Base-by-base conservation (phyloP, 2,888 invertebrate species). In the Noctua pronuba region DNA sequence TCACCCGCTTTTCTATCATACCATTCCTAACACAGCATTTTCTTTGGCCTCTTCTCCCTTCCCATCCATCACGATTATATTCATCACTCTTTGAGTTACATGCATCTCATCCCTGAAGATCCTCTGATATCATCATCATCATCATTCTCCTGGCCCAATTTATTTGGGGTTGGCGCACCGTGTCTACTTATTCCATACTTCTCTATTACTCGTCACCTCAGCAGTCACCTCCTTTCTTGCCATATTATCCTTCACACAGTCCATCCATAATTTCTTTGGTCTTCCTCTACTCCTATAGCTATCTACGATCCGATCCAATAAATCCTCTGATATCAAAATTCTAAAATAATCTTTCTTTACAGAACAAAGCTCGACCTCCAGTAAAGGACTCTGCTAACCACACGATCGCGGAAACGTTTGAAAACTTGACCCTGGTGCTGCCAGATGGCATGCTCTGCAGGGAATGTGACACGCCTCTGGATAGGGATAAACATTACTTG, bases 401-500 rank as follows among this genome's bases (percentile, higher is more conserved):
- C 92, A 91, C 92, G 18, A 93, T 96, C 73, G 88, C 88, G 31
- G 94, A 95, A 86, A 97, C 95, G 80, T 97, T 94, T 91, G 97
- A 94, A 89, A 90, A 88, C 74, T 90, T 95, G 82, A 97, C 94
- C 8, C 94, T 96, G 16, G 94, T 94, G 83, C 89, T 97, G 80
- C 95, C 96, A 0, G 96, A 97, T 31, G 97, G 97, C 18, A 94
- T 97, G 90, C 94, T 97, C 16, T 98, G 98, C 90, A 97, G 98
- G 82, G 98, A 99, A 93, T 98, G 98, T 90, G 98, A 98, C 91
- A 97, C 97, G 2, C 97, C 98, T 35, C 96, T 98, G 74, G 97
- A 97, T 71, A 97, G 97, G 84, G 97, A 97, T n/a, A 97, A 98
- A 86, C 99, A 99, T 95, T 99, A 98, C 95, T 97, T 98, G 98